These are phyloP conservation scores for Allacma fusca DNA, from an alignment of 2,888 invertebrate species.

Conservation along the genomic window DNA sequence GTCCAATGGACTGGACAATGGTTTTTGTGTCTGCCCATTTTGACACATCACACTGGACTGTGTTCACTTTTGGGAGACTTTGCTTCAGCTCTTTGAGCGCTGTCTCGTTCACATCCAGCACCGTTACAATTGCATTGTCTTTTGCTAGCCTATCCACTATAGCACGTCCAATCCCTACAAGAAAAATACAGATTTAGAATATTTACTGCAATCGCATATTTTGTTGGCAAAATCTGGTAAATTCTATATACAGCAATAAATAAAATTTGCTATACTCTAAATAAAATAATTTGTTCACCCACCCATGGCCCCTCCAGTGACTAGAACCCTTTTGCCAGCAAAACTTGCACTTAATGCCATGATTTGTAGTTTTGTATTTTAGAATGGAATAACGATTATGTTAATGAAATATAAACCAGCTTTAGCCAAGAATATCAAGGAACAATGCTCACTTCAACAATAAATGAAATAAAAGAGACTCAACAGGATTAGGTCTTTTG, in stretches of 20 bases:
- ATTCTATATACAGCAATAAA: no score
- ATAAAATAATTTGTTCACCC: neutral
- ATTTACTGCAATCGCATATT: neutral
- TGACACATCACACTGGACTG: constrained; percentile 64
- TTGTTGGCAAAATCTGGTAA: neutral
- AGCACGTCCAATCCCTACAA: constrained; percentile 63
- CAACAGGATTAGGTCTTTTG: no score
- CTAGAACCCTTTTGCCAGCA: constrained; percentile 28
- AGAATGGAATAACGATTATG: no score
- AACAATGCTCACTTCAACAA: no score
- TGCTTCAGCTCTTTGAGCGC: constrained; percentile 63
- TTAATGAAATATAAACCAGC: no score
- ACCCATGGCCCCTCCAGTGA: constrained; percentile 37
- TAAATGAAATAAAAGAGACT: no score
- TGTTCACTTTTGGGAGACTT: constrained; percentile 60
- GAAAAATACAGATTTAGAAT: neutral
- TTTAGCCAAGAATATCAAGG: no score
- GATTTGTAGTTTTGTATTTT: no score
- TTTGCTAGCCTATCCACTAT: constrained; percentile 63
- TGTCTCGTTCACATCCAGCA: constrained; percentile 63
- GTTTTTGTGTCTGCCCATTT: constrained; percentile 65
- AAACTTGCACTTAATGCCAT: constrained; percentile 27
- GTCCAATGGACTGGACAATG: constrained; percentile 63
- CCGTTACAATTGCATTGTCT: constrained; percentile 64
- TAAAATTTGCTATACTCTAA: no score